A percentile compares a stretch with the other conserved stretches of the same genome.
These are phyloP conservation scores for Cyanoliseus patagonus DNA, from an alignment of 2,113 vertebrate genomes.

Conservation along the genomic window DNA sequence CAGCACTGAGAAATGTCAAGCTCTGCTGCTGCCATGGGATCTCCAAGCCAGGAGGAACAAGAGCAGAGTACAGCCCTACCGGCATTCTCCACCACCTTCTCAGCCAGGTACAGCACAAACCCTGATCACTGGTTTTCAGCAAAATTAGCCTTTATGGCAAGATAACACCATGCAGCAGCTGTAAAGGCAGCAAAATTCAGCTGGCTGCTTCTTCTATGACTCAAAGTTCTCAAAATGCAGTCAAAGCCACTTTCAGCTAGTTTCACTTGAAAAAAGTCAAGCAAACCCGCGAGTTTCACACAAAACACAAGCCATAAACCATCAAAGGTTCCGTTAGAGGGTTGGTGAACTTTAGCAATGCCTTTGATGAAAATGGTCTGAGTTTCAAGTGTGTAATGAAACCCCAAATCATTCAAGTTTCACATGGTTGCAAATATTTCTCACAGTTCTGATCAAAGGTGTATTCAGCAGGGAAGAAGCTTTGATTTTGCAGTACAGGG, in stretches of 20 bases:
- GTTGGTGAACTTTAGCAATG: slow-evolving; percentile 61
- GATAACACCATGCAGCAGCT: not conserved
- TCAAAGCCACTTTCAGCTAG: slow-evolving; percentile 27
- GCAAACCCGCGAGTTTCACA: slow-evolving; percentile 38
- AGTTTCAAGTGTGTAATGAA: slow-evolving; percentile 73
- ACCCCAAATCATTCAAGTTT: slow-evolving; percentile 71
- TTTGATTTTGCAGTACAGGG: slow-evolving; percentile 70
- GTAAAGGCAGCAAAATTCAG: not conserved
- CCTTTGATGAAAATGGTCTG: slow-evolving; percentile 71
- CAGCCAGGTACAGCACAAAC: not conserved
- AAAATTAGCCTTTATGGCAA: not conserved
- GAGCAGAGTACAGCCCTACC: not conserved
- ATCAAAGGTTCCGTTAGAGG: slow-evolving; percentile 65
- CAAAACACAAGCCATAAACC: slow-evolving; percentile 28
- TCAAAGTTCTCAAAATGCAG: not conserved
- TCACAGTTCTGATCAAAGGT: slow-evolving; percentile 72
- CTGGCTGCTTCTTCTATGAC: not conserved
- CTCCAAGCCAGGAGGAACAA: not conserved
- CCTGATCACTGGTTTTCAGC: not conserved
- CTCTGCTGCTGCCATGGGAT: not conserved
- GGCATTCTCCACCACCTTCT: not conserved
- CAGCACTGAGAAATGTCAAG: not conserved
- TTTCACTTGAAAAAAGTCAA: slow-evolving; percentile 19
- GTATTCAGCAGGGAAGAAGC: slow-evolving; percentile 65
- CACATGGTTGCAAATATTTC: slow-evolving; percentile 73